These are phyloP conservation scores for Prunella fulvescens DNA, from an alignment of 2,113 vertebrate species.

Conservation along the genomic window DNA sequence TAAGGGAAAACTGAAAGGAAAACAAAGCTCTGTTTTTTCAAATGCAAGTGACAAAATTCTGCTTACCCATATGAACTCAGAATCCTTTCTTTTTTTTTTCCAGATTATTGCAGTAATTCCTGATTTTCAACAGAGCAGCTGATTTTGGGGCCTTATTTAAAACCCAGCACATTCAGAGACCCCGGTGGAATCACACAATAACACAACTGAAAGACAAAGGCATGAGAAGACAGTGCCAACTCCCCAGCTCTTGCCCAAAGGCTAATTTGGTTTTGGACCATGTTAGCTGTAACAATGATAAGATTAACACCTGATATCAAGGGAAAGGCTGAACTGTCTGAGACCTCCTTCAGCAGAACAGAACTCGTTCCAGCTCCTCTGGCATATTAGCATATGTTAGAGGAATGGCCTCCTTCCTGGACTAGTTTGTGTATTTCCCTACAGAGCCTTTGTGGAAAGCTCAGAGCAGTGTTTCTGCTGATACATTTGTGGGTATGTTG, in stretches of 20 bases:
- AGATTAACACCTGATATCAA: slow-evolving; percentile 35
- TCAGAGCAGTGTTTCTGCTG: background rate
- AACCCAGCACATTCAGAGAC: background rate
- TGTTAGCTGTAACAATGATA: background rate
- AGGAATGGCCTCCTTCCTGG: background rate
- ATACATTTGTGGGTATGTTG: background rate
- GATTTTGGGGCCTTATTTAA: background rate
- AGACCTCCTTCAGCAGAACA: background rate
- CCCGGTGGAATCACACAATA: background rate
- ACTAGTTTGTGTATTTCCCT: background rate
- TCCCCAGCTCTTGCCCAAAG: slow-evolving; percentile 12
- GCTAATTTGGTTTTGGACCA: slow-evolving; percentile 14
- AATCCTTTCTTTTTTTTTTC: background rate
- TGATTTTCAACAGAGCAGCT: background rate
- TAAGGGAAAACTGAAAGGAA: slow-evolving; percentile 44
- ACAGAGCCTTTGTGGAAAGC: background rate
- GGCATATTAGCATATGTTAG: background rate
- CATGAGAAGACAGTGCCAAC: background rate
- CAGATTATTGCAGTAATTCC: background rate
- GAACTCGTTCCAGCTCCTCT: background rate
- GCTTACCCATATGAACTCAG: background rate
- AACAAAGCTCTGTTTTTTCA: background rate
- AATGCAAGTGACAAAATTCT: background rate
- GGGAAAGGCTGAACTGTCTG: background rate
- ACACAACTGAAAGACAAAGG: background rate